Base-by-base conservation (phyloP, 2,113 vertebrate species). In the Microtus ochrogaster region DNA sequence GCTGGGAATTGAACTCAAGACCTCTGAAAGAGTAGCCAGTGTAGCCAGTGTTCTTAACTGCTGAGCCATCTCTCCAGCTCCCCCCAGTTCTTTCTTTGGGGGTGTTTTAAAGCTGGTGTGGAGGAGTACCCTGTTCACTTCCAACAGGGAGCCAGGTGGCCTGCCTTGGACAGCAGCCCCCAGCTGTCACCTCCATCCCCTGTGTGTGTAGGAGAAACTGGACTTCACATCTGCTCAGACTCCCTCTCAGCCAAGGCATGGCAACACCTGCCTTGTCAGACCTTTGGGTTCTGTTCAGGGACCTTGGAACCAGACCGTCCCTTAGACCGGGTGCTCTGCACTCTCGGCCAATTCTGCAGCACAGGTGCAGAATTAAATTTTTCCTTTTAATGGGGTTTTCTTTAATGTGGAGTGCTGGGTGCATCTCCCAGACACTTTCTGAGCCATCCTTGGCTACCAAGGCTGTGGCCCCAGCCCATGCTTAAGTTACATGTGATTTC, bases 401-500 rank as follows among this genome's bases (percentile, higher is more conserved):
- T 5, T 4, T 65, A 74, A 91, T 49, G 93, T 92, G 58, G 24
- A 17, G 95, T 96, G 96, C 61, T 95, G 63, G 63, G 93, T 94
- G n/a, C 47, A 73, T 49, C 61, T 93, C 90, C 84, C 93, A 96
- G 97, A 22, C 74, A 96, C 93, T 97, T 91, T 96, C 94, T 61
- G 77, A 91, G 81, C 88, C 47, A 76, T 97, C 91, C 86, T 94
- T 94, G 84, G 97, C 96, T 97, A 94, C 90, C 22, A 13, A 0
- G 72, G 92, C 92, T 55, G 55, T 95, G 92, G 76, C 74, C 94
- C n/a, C 70, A 28, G 82, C 70, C 76, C 93, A 22, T 41, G 92
- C 96, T 97, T 92, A 91, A 96, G 96, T 97, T 94, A 83, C 87
- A 39, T 19, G 87, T 13, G 81, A 95, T 97, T 97, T 96, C 97